Percentiles rank a stretch among this genome's conserved stretches.
Evolutionary conservation across 2,888 invertebrate species (phyloP).

Genomic region (Sinhomidia bicolor): DNA sequence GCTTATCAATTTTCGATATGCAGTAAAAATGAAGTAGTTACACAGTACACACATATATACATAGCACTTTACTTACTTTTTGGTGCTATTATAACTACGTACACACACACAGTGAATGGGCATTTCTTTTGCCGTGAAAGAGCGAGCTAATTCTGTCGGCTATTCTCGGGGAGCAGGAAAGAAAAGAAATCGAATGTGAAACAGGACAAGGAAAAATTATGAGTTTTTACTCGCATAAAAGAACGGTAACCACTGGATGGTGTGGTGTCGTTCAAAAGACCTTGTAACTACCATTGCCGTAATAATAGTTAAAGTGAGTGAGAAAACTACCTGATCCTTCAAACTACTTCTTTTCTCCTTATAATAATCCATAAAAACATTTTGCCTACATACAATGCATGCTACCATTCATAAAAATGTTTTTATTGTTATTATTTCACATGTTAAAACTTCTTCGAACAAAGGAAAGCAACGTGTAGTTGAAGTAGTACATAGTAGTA

Average conservation of each 20-base stretch:
- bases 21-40: conserved; percentile 39
- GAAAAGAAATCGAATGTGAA: conserved; percentile 71
- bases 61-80: no score
- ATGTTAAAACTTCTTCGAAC: background rate
- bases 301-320: background rate
- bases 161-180: conserved; percentile 53
- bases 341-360: background rate
- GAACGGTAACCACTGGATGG: conserved; percentile 53
- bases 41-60: no score
- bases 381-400: background rate
- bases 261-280: conserved; percentile 36
- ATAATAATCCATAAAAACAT: background rate
- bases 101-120: conserved; percentile 4
- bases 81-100: no score
- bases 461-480: background rate
- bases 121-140: conserved; percentile 46
- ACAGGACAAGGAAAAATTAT: conserved; percentile 60
- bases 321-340: conserved; percentile 12
- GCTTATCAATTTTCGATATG: conserved; percentile 34
- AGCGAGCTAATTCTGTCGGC: conserved; percentile 65
- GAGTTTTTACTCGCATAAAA: conserved; percentile 11
- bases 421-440: background rate
- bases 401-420: conserved; percentile 1
- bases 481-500: background rate
- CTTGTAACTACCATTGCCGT: background rate